A percentile compares a stretch with the other conserved stretches of the same genome.
Conservation (phyloP, 2,113 vertebrate genomes). For the Charina bottae region DNA sequence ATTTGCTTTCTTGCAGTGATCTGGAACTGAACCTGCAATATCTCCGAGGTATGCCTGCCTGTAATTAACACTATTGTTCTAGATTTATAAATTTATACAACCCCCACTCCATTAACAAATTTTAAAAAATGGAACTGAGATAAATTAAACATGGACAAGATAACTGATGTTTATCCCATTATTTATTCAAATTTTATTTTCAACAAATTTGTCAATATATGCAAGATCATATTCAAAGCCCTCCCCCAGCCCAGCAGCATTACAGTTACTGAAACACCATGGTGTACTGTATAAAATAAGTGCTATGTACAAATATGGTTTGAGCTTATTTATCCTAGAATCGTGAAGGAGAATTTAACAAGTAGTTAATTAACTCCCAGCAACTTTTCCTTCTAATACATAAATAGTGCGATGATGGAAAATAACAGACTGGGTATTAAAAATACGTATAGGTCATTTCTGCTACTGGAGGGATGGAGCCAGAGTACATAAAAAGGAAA, state of each 20-base stretch:
- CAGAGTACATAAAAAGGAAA: constrained; percentile 39
- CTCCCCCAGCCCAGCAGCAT: constrained; percentile 34
- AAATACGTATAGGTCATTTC: constrained; percentile 37
- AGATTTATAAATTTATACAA: background rate
- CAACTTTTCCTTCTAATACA: constrained; percentile 38
- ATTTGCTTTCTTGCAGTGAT: too few species aligned
- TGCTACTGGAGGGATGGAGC: constrained; percentile 26
- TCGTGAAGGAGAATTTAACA: constrained; percentile 41
- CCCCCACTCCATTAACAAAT: background rate
- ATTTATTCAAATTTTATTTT: constrained; percentile 41
- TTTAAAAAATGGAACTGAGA: background rate
- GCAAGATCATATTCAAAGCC: constrained; percentile 57
- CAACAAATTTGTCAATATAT: constrained; percentile 34
- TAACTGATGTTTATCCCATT: constrained; percentile 62
- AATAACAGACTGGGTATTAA: constrained; percentile 36
- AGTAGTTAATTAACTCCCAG: constrained; percentile 38
- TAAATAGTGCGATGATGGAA: constrained; percentile 47
- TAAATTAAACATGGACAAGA: constrained; percentile 47
- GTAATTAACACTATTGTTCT: too few species aligned
- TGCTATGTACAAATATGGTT: constrained; percentile 58
- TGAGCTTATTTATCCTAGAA: constrained; percentile 45
- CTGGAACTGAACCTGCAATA: too few species aligned
- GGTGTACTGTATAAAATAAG: constrained; percentile 29
- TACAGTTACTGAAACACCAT: constrained; percentile 43
- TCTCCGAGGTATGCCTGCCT: too few species aligned